Evolutionary conservation across 1,140 invertebrate species (phyloP).

Genomic region (Drosophila lini): DNA sequence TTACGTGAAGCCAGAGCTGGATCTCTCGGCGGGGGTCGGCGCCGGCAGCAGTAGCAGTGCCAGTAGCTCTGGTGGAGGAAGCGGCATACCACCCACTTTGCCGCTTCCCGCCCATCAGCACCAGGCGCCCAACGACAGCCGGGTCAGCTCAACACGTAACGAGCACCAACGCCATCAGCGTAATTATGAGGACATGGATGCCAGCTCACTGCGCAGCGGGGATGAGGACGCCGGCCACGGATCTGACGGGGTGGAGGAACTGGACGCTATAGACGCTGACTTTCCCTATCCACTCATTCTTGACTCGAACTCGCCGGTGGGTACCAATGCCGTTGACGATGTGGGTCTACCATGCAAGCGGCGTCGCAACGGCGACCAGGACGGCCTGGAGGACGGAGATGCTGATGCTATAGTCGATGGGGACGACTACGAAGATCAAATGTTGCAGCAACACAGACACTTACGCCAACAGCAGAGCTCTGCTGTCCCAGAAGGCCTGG

Average conservation of each 20-base stretch:
- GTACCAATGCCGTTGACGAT: constrained; percentile 32
- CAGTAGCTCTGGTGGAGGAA: constrained; percentile 26
- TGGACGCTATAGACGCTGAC: constrained; percentile 81
- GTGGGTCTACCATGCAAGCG: constrained; percentile 45
- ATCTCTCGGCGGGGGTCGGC: constrained; percentile 55
- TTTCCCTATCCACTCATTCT: constrained; percentile 81
- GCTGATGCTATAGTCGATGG: constrained; percentile 49
- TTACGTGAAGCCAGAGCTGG: constrained; percentile 76
- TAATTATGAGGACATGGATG: constrained; percentile 75
- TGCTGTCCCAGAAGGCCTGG: constrained; percentile 46
- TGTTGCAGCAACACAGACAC: constrained; percentile 81
- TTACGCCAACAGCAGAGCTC: constrained; percentile 73
- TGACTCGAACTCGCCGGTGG: constrained; percentile 73
- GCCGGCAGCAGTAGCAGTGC: constrained; percentile 39
- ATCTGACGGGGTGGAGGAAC: constrained; percentile 77
- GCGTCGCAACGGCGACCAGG: constrained; percentile 57
- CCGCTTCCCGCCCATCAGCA: constrained; percentile 77
- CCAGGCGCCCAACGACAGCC: constrained; percentile 74
- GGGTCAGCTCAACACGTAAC: constrained; percentile 76
- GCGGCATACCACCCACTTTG: constrained; percentile 7
- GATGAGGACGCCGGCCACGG: constrained; percentile 63
- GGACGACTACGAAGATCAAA: constrained; percentile 80
- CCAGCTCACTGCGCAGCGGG: constrained; percentile 67
- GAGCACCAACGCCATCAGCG: constrained; percentile 52
- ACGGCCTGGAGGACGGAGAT: constrained; percentile 48